phyloP scores from a whole-genome alignment of 2,888 invertebrate genomes.

The Noctua janthe region DNA sequence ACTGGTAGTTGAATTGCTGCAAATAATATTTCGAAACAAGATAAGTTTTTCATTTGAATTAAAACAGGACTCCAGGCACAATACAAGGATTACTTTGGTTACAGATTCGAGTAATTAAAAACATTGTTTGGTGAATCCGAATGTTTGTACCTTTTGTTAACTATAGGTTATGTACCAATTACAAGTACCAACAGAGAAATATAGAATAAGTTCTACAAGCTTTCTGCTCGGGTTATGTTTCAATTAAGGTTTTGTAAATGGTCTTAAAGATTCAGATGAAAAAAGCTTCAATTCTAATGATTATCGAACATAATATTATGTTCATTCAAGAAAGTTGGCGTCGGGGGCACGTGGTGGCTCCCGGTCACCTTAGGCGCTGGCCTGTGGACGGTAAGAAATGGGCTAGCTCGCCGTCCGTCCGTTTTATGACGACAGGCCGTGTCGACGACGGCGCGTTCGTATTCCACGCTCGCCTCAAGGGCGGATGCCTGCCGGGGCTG shows the following conservation, averaged over 20 bases:
- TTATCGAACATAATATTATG: background rate
- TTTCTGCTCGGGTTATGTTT: background rate
- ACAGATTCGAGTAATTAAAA: conserved; percentile 16
- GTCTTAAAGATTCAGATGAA: background rate
- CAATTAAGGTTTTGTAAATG: background rate
- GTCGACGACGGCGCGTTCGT: no score
- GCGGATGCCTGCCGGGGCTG: no score
- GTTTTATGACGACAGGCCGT: no score
- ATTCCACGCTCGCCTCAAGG: no score
- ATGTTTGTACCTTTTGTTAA: background rate
- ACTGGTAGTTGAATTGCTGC: conserved; percentile 48
- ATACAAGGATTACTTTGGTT: conserved; percentile 14
- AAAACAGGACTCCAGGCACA: conserved; percentile 18
- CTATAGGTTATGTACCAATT: background rate
- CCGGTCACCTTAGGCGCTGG: no score
- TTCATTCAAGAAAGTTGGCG: background rate
- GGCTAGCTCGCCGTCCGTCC: no score
- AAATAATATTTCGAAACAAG: conserved; percentile 43
- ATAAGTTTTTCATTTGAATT: conserved; percentile 55
- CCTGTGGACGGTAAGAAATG: no score
- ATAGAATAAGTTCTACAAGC: background rate
- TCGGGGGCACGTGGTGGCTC: no score
- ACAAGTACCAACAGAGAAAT: background rate
- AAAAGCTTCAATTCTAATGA: background rate
- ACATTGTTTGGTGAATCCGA: background rate